Evolutionary conservation across 2,113 vertebrate species (phyloP).

Genomic region (Phrynocephalus versicolor): DNA sequence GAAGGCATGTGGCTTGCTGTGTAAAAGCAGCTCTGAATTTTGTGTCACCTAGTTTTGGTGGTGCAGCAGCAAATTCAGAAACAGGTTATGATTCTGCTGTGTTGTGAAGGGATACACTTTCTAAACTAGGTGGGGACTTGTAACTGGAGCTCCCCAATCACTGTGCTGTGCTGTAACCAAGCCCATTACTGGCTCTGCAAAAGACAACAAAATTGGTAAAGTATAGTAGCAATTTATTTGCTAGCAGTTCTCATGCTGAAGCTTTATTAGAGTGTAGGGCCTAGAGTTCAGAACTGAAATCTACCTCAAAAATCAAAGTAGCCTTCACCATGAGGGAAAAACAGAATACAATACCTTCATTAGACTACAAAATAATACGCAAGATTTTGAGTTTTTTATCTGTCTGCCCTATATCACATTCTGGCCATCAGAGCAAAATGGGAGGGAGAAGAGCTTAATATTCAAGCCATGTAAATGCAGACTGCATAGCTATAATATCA

Average conservation of each 20-base stretch:
- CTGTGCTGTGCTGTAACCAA: too few relatives aligned
- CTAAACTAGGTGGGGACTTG: too few relatives aligned
- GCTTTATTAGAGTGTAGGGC: neutral
- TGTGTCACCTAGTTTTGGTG: too few relatives aligned
- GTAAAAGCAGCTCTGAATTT: too few relatives aligned
- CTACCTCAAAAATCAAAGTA: neutral
- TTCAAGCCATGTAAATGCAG: neutral
- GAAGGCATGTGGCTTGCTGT: too few relatives aligned
- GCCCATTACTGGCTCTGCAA: neutral
- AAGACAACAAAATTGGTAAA: neutral
- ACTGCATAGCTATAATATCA: too few relatives aligned
- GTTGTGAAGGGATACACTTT: too few relatives aligned
- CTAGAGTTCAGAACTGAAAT: neutral
- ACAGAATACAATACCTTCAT: neutral
- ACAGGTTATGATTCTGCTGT: too few relatives aligned
- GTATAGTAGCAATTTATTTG: neutral
- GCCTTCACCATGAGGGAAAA: neutral
- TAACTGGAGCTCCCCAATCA: too few relatives aligned
- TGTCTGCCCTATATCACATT: too few relatives aligned
- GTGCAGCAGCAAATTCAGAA: too few relatives aligned
- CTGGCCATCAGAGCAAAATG: too few relatives aligned
- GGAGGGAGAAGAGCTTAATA: neutral
- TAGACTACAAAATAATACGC: neutral
- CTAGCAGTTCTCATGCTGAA: neutral
- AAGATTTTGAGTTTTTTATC: neutral